Evolutionary conservation across 1,140 invertebrate species (phyloP).

Genomic region (Bombus sibiricus): DNA sequence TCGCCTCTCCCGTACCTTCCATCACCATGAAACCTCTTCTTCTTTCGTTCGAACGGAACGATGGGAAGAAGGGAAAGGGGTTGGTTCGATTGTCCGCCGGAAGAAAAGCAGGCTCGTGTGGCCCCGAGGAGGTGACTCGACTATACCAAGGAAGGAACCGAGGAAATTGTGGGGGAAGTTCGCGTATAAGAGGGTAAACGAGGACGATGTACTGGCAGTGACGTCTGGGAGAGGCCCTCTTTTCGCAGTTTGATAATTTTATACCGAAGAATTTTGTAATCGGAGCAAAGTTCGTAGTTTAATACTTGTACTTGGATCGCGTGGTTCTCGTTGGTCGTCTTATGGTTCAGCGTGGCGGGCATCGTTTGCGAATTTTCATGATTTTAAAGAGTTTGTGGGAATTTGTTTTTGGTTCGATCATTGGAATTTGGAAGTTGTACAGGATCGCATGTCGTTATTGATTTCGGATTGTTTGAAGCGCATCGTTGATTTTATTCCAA

Average conservation of each 20-base stretch:
- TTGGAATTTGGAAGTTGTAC: not conserved
- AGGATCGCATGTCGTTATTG: too few relatives aligned
- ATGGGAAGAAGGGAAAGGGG: not conserved
- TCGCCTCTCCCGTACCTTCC: slow-evolving; percentile 3
- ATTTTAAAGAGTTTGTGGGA: not conserved
- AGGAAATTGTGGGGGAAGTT: not conserved
- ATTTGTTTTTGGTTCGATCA: not conserved
- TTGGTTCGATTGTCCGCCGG: slow-evolving; percentile 13
- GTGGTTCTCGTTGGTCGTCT: not conserved
- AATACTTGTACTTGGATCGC: not conserved
- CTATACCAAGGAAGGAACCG: not conserved
- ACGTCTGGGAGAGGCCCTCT: not conserved
- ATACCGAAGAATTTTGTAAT: not conserved
- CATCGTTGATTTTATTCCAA: not conserved
- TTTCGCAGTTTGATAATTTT: not conserved
- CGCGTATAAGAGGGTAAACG: not conserved
- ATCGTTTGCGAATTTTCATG: too few relatives aligned
- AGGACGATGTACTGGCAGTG: not conserved
- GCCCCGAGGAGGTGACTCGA: too few relatives aligned
- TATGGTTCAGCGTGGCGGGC: not conserved
- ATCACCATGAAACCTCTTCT: not conserved
- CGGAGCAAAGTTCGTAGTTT: not conserved
- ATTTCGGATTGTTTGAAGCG: not conserved
- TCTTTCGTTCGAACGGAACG: not conserved
- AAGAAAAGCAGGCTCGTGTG: slow-evolving; percentile 3